Base-by-base conservation (phyloP, 1,140 invertebrate genomes). In the Cherax quadricarinatus region DNA sequence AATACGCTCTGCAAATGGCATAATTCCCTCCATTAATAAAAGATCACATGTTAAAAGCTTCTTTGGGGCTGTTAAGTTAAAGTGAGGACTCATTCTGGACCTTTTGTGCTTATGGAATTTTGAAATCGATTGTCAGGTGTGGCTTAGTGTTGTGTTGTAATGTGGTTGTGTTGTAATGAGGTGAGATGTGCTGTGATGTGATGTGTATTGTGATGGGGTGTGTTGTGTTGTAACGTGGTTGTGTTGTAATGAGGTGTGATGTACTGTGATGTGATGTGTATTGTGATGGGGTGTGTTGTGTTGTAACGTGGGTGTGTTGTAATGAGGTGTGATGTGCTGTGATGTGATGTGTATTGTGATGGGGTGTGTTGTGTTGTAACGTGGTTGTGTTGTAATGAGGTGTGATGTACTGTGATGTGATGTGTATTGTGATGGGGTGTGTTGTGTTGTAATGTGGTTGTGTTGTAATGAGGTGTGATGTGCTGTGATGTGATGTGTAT, bases 1-100 rank as follows among this genome's bases (percentile, higher is more conserved):
- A 75, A 75, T 75, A 75, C n/a, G 21, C n/a, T 30, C 24, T 75
- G n/a, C 70, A 75, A 75, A 75, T 75, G 70, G 70, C 70, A 75
- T 75, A 75, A 75, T 75, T 75, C 24, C 70, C 5, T 24, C 70
- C 24, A 75, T 75, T 75, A 75, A 75, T 75, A 75, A 75, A 75
- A 75, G 24, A 75, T 24, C 7, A 75, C 70, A 24, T 30, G 24
- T 21, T 75, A 75, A 75, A 75, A 75, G 70, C 70, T 75, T 75
- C 70, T 75, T 75, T 24, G 70, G 30, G 12, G 70, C n/a, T 75
- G 53, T 24, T 30, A 75, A 30, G 70, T 75, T 75, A 21, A 30
- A 30, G 70, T 41, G 16, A 21, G n/a, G 10, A 21, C 6, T 75
- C 3, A 30, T 75, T 75, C 30, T 75, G 30, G 21, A 24, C 70